Conservation (phyloP, 2,113 vertebrate species). For the Pandion haliaetus region DNA sequence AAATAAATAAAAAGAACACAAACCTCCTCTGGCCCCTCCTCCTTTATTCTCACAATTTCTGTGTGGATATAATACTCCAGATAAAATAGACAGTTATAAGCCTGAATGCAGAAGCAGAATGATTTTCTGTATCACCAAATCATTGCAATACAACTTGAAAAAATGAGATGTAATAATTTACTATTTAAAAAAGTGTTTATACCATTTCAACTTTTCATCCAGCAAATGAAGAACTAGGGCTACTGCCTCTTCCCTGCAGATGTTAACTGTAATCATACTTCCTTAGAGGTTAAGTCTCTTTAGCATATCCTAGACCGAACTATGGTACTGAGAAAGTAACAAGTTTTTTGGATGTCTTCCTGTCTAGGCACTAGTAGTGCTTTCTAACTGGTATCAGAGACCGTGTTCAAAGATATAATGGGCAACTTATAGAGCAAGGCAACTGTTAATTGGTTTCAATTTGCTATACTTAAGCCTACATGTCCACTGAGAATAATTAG, state of each 20-base stretch:
- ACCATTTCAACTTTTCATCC: background rate
- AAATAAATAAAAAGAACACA: constrained; percentile 44
- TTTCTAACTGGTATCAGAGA: background rate
- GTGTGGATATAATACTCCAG: background rate
- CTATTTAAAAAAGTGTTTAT: background rate
- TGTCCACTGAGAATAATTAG: background rate
- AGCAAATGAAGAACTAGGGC: background rate
- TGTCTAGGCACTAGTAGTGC: background rate
- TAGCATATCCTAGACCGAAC: background rate
- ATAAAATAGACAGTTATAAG: background rate
- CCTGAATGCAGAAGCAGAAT: background rate
- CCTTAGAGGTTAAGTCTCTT: background rate
- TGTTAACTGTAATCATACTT: background rate
- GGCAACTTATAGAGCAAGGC: background rate
- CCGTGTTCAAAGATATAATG: background rate
- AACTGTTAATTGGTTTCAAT: background rate
- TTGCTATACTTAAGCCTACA: background rate
- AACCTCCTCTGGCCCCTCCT: background rate
- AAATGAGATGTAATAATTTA: background rate
- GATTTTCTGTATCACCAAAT: background rate
- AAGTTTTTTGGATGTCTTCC: background rate
- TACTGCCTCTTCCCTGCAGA: background rate
- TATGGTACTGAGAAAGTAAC: background rate
- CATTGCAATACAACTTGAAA: background rate
- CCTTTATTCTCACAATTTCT: background rate